These are phyloP conservation scores for Cyphomyrus plagiostoma DNA, from an alignment of 2,113 vertebrate genomes.

Conservation along the genomic window DNA sequence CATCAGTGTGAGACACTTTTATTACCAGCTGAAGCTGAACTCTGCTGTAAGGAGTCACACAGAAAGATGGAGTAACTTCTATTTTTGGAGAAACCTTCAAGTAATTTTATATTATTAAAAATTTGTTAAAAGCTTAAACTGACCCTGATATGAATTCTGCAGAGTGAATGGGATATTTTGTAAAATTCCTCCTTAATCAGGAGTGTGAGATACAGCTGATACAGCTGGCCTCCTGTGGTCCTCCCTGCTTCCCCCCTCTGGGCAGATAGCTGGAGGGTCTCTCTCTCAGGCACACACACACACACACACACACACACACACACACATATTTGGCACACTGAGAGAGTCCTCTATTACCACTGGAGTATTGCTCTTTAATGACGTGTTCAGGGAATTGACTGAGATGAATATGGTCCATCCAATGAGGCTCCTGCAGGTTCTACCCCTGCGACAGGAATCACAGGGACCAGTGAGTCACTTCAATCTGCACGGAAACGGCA, in stretches of 20 bases:
- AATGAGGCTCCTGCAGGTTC: not conserved
- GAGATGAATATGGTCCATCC: not conserved
- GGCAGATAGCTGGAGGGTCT: not conserved
- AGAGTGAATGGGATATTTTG: not conserved
- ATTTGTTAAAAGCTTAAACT: not conserved
- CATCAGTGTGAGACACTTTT: not conserved
- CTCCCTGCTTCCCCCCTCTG: not conserved
- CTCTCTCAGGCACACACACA: not conserved
- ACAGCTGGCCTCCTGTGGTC: not conserved
- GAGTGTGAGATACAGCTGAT: not conserved
- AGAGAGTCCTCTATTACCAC: not conserved
- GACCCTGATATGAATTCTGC: not conserved
- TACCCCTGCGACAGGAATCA: not conserved
- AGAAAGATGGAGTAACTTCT: not conserved
- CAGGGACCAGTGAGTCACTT: not conserved
- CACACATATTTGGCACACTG: not conserved
- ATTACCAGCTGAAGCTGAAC: not conserved
- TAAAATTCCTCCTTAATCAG: not conserved
- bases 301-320: not conserved
- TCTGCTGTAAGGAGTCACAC: not conserved
- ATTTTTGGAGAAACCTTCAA: not conserved
- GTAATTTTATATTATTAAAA: not conserved
- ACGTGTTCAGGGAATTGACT: not conserved
- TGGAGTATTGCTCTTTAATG: not conserved
- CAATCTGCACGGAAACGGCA: not conserved